phyloP scores from a whole-genome alignment of 2,888 invertebrate species.

The Nebria salina region DNA sequence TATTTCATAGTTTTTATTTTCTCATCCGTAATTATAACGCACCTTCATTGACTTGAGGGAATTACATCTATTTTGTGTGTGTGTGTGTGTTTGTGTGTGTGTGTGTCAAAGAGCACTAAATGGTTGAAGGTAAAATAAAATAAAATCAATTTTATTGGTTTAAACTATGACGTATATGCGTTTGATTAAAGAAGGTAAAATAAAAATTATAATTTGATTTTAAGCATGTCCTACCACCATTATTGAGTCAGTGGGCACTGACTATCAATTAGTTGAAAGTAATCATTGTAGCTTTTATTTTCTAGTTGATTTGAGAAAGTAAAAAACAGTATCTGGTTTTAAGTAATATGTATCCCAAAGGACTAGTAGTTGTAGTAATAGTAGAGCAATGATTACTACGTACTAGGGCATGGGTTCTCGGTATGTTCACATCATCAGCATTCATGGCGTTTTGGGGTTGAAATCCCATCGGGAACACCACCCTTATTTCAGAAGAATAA shows the following conservation, averaged over 20 bases:
- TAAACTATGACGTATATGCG: no score
- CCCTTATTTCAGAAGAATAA: neutral
- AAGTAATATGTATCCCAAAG: constrained; percentile 11
- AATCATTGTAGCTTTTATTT: neutral
- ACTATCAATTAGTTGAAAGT: neutral
- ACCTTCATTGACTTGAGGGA: no score
- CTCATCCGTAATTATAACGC: no score
- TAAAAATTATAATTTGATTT: no score
- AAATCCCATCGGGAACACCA: constrained; percentile 31
- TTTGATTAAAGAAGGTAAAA: no score
- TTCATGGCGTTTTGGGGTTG: constrained; percentile 44
- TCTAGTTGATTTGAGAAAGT: neutral
- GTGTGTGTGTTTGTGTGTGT: no score
- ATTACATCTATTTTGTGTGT: no score
- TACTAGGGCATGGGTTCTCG: neutral
- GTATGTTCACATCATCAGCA: constrained; percentile 41
- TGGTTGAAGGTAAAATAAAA: no score
- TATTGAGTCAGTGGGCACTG: neutral
- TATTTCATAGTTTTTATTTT: no score
- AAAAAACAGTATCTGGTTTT: constrained; percentile 4
- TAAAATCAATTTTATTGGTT: no score
- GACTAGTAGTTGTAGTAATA: neutral
- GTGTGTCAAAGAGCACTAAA: no score
- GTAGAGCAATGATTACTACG: neutral
- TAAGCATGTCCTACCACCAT: no score